These are phyloP conservation scores for Lophotriccus pileatus DNA, from an alignment of 2,797 vertebrate species.

Conservation along the genomic window DNA sequence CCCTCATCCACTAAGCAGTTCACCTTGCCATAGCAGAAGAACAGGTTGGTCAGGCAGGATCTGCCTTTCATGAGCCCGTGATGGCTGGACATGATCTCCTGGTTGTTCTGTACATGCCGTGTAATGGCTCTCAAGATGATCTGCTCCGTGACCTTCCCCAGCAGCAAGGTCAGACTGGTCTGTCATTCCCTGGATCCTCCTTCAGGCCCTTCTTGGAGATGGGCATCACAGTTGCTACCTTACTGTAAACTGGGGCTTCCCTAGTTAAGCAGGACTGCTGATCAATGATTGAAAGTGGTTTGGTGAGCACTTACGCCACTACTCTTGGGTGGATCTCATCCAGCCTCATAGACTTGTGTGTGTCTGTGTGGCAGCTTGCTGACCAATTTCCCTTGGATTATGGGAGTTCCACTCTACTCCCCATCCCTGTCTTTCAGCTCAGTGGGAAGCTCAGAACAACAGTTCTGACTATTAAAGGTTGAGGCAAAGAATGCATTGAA, in stretches of 20 bases:
- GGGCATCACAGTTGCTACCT: background rate
- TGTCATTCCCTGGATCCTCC: background rate
- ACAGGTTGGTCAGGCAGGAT: background rate
- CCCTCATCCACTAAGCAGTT: background rate
- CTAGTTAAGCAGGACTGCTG: background rate
- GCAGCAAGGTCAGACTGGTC: background rate
- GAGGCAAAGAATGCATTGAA: background rate
- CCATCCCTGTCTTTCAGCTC: background rate
- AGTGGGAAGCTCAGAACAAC: background rate
- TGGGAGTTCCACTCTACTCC: background rate
- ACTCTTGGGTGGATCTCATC: background rate
- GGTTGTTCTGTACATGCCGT: accelerated
- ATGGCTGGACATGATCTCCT: background rate
- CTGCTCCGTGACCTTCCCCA: accelerated
- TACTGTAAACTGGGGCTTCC: background rate
- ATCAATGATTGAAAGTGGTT: background rate
- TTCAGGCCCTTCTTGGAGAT: background rate
- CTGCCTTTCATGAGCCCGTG: background rate
- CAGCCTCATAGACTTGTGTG: background rate
- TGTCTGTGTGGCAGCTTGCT: background rate
- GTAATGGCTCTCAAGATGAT: background rate
- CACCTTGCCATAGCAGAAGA: background rate
- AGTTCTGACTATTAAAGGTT: background rate
- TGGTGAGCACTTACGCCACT: background rate
- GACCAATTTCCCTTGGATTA: background rate